Evolutionary conservation across 2,888 invertebrate genomes (phyloP).

Genomic region (Pediacus dermestoides): DNA sequence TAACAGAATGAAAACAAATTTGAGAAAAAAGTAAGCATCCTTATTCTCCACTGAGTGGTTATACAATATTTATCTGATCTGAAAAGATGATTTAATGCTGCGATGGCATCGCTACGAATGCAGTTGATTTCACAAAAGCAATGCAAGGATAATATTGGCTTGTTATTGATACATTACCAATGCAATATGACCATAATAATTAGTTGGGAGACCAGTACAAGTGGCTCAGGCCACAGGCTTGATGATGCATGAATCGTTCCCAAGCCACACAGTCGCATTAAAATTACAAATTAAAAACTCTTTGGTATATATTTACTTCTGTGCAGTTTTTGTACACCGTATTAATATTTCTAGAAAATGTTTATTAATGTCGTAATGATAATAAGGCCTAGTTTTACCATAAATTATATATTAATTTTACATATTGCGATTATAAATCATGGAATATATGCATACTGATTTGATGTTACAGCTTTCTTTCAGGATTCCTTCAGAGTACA

Average conservation of each 20-base stretch:
- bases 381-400: conserved; percentile 23
- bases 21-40: too few relatives aligned
- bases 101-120: conserved; percentile 8
- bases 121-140: conserved; percentile 24
- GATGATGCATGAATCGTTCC: conserved; percentile 22
- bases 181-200: conserved; percentile 31
- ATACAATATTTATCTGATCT: conserved; percentile 1
- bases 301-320: conserved; percentile 1
- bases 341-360: conserved; percentile 24
- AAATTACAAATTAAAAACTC: conserved; percentile 23
- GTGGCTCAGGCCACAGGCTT: conserved; percentile 16
- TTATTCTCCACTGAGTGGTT: too few relatives aligned
- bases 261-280: conserved; percentile 24
- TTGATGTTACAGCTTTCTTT: conserved; percentile 26
- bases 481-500: conserved; percentile 22
- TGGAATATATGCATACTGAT: conserved; percentile 12
- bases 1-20: too few relatives aligned
- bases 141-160: conserved; percentile 31
- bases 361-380: conserved; percentile 25
- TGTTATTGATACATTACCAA: conserved; percentile 33
- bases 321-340: conserved; percentile 19
- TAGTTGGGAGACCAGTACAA: conserved; percentile 19
- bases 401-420: conserved; percentile 28
- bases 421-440: conserved; percentile 23
- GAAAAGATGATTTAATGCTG: conserved; percentile 2